These are phyloP conservation scores for Crotalus tigris DNA, from an alignment of 2,113 vertebrate genomes.

Conservation along the genomic window DNA sequence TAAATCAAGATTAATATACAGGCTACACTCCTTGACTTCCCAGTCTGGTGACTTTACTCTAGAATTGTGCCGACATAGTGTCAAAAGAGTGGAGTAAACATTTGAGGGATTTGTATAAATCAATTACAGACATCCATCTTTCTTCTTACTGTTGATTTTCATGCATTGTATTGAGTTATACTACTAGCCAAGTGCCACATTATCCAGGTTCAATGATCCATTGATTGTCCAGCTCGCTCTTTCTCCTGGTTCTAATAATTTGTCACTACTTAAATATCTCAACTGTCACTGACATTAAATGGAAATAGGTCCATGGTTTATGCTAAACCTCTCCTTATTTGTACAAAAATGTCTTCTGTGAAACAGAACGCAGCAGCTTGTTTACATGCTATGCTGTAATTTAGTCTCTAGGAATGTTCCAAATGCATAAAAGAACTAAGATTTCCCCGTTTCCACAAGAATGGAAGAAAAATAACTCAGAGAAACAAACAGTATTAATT, in stretches of 20 bases:
- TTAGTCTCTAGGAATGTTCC: neutral
- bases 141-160: neutral
- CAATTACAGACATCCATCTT: neutral
- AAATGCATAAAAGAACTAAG: neutral
- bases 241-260: neutral
- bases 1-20: neutral
- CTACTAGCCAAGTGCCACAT: neutral
- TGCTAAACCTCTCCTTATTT: neutral
- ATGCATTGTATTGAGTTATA: neutral
- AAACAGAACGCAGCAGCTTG: neutral
- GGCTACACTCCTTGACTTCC: neutral
- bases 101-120: neutral
- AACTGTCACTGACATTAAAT: neutral
- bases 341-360: neutral
- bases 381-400: conserved; percentile 6
- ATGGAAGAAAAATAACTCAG: neutral
- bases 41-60: neutral
- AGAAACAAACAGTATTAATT: neutral
- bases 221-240: neutral
- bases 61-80: neutral
- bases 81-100: neutral
- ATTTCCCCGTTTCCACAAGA: neutral
- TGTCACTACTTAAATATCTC: neutral
- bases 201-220: neutral
- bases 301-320: neutral